Evolutionary conservation across 2,797 vertebrate genomes (phyloP).

Genomic region (Enteromius paludinosus): DNA sequence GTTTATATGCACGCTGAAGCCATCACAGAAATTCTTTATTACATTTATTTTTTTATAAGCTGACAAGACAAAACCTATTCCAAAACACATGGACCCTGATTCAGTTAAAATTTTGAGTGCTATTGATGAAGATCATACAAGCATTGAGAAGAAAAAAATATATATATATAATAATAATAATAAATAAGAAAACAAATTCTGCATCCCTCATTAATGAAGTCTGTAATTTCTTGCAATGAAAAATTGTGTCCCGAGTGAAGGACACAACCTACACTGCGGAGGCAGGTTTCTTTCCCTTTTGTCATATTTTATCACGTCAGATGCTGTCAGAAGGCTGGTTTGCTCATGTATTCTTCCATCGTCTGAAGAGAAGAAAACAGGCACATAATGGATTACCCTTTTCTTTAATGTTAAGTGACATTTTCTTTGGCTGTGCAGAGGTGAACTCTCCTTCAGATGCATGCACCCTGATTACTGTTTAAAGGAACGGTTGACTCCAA

Average conservation of each 20-base stretch:
- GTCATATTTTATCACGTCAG: slow-evolving; percentile 19
- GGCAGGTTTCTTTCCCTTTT: slow-evolving; percentile 23
- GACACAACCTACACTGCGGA: slow-evolving; percentile 10
- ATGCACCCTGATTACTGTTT: not conserved
- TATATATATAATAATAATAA: not conserved
- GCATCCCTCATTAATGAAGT: slow-evolving; percentile 13
- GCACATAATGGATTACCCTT: not conserved
- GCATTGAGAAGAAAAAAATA: not conserved
- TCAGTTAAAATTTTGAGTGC: not conserved
- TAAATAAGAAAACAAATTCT: slow-evolving; percentile 9
- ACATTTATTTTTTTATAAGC: not conserved
- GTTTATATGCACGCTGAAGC: not conserved
- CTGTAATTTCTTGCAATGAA: slow-evolving; percentile 11
- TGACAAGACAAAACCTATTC: not conserved
- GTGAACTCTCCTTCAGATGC: not conserved
- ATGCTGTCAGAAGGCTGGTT: slow-evolving; percentile 88
- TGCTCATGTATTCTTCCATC: slow-evolving; percentile 97
- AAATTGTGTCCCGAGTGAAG: not conserved
- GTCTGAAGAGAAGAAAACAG: slow-evolving; percentile 77
- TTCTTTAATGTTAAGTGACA: not conserved
- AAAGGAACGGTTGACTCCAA: not conserved
- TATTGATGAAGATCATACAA: not conserved
- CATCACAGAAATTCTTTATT: not conserved
- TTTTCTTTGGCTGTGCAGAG: not conserved
- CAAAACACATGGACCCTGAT: slow-evolving; percentile 17